Percentiles rank a stretch among this genome's conserved stretches.
phyloP scores from a whole-genome alignment of 2,888 invertebrate genomes.

The Diarsia dahlii region DNA sequence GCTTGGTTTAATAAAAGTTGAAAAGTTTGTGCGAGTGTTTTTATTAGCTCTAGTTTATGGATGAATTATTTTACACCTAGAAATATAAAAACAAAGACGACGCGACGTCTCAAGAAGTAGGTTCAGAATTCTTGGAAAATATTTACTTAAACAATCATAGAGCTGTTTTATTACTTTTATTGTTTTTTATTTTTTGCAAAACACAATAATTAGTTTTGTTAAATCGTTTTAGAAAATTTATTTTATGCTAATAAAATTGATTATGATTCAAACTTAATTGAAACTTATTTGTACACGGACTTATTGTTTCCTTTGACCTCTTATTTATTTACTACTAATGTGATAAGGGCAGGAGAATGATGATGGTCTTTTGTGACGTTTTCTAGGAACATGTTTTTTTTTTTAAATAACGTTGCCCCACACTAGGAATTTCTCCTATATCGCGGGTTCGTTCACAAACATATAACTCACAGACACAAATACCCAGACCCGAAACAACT shows the following conservation, averaged over 20 bases:
- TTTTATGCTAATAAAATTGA: not conserved
- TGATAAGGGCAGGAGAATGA: no score
- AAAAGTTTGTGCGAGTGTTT: not conserved
- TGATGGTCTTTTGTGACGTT: no score
- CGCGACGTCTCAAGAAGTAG: not conserved
- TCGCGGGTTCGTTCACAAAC: no score
- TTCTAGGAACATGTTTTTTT: no score
- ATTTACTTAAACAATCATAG: not conserved
- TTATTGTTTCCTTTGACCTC: not conserved
- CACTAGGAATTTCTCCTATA: no score
- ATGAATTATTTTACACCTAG: not conserved
- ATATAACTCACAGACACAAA: no score
- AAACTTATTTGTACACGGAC: not conserved
- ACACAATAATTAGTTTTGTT: conserved; percentile 6
- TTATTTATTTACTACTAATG: not conserved
- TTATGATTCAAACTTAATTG: not conserved
- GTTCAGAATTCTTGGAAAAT: not conserved
- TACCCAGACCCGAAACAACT: no score
- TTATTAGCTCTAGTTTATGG: not conserved
- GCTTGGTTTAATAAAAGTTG: not conserved
- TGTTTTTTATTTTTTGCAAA: not conserved
- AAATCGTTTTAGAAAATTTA: not conserved
- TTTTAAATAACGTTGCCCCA: no score
- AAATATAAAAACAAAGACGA: not conserved
- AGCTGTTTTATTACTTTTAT: not conserved